Base-by-base conservation (phyloP, 2,797 vertebrate genomes). In the Allobates femoralis region DNA sequence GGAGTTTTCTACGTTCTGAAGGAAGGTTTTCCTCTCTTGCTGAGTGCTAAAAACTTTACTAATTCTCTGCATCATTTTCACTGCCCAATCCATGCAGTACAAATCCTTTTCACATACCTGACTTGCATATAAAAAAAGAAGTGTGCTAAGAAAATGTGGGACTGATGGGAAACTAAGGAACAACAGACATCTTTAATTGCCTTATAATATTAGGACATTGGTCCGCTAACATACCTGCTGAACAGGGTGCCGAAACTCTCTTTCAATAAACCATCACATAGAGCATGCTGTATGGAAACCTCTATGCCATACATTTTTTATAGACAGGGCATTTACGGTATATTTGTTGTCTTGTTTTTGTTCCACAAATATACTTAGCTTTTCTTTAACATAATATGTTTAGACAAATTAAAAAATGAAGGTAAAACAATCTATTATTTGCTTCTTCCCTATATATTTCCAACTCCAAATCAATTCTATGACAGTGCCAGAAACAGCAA, bases 81-180 rank as follows among this genome's bases (percentile, higher is more conserved):
- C 96, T 0, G 93, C 92, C 97, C 96, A 97, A 85, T 94, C 93
- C 96, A 97, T 97, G 91, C 94, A 94, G 90, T 96, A 97, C 23
- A 95, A 90, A 3, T 99, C 97, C 91, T 96, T 98, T 92, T 98
- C 96, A 18, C 96, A 97, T 81, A 98, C 97, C 97, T 98, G 88
- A 41, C 75, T 56, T 34, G 21, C 30, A 58, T 34, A 78, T 58
- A 60, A 60, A 53, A n/a, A 50, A 41, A 78, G 55, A 76, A 32
- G 5, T 77, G 51, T 55, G 41, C 37, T 51, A 32, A 56, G 28
- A 30, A 76, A 76, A 53, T 8, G 37, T 23, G 51, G 15, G 53
- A 53, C 41, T 5, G 26, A 51, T 51, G 7, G 11, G 32, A 41
- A 12, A 11, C 8, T 46, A 67, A 10, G 55, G 5, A 56, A 23